These are phyloP conservation scores for Bettongia penicillata DNA, from an alignment of 2,113 vertebrate species.

Conservation along the genomic window DNA sequence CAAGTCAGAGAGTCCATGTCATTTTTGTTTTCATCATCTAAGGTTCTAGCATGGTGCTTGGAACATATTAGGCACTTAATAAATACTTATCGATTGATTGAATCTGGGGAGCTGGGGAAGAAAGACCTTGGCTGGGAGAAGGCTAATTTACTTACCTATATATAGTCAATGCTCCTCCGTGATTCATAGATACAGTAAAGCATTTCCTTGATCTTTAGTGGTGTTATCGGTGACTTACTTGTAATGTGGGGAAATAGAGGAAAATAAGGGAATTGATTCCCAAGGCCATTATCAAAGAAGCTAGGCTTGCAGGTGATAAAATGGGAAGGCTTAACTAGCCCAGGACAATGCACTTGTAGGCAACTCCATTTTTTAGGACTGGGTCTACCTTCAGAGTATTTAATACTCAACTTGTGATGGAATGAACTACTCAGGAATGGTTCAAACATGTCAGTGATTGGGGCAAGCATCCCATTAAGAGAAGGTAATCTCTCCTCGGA, in stretches of 20 bases:
- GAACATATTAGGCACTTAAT: not conserved
- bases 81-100: not conserved
- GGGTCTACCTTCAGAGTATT: not conserved
- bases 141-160: not conserved
- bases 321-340: not conserved
- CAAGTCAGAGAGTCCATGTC: not conserved
- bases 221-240: not conserved
- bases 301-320: not conserved
- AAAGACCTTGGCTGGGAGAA: not conserved
- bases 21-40: not conserved
- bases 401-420: not conserved
- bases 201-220: not conserved
- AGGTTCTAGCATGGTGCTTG: not conserved
- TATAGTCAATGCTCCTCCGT: not conserved
- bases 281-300: not conserved
- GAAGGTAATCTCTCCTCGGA: not conserved
- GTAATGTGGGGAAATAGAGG: not conserved
- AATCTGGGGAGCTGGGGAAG: not conserved
- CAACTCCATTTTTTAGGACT: not conserved
- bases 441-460: not conserved
- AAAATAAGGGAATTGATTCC: not conserved
- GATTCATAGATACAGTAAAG: not conserved
- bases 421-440: not conserved
- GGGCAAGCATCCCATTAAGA: not conserved
- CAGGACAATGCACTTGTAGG: not conserved